These are phyloP conservation scores for Pollenia labialis DNA, from an alignment of 2,888 invertebrate species.

Conservation along the genomic window DNA sequence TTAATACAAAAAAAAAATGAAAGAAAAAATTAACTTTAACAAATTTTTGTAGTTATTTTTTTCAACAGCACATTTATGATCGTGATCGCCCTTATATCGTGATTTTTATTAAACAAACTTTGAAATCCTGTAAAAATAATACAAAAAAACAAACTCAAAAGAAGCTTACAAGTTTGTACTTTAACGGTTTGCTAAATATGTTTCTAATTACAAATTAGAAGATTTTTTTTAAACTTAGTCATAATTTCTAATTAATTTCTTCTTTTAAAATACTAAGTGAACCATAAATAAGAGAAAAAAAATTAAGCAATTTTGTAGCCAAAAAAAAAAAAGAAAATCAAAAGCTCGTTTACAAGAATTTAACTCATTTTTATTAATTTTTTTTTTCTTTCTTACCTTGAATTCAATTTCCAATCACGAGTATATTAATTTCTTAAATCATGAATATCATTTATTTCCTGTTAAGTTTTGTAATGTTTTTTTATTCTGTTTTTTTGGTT, in stretches of 20 bases:
- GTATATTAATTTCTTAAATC: conserved; percentile 69
- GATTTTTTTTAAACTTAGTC: conserved; percentile 12
- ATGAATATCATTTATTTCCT: conserved; percentile 71
- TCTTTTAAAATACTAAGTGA: background rate
- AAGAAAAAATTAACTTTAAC: conserved; percentile 52
- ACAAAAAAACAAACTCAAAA: conserved; percentile 5
- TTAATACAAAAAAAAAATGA: background rate
- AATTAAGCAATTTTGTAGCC: conserved; percentile 20
- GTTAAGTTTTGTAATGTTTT: conserved; percentile 35
- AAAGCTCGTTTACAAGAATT: conserved; percentile 29
- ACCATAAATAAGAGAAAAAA: background rate
- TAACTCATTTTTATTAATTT: background rate
- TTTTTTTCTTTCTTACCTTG: background rate
- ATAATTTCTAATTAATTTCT: conserved; percentile 61
- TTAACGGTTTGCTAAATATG: conserved; percentile 37
- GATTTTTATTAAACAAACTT: conserved; percentile 76
- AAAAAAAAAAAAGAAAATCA: background rate
- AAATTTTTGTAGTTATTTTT: conserved; percentile 58
- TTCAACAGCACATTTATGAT: conserved; percentile 73
- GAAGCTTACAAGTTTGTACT: conserved; percentile 24
- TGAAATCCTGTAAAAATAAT: conserved; percentile 44
- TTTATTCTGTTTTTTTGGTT: conserved; percentile 10
- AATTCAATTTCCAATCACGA: conserved; percentile 69
- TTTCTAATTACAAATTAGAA: conserved; percentile 60
- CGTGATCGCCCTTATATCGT: conserved; percentile 79